These are phyloP conservation scores for Ifrita kowaldi DNA, from an alignment of 2,113 vertebrate genomes.

Conservation along the genomic window DNA sequence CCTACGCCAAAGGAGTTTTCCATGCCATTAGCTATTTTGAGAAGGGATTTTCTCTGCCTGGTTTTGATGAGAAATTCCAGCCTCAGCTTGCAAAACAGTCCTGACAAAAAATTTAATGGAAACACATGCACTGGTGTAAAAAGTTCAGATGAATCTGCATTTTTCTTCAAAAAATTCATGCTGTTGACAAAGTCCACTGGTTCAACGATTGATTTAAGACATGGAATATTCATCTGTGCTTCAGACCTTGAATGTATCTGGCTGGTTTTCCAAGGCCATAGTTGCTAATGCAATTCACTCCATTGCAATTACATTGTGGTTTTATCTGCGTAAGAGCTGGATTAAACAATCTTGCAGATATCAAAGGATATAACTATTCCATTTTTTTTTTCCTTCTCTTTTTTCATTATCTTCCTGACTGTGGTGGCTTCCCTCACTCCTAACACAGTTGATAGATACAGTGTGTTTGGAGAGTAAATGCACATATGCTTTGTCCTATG, in stretches of 20 bases:
- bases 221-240: not conserved
- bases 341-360: conserved; percentile 38
- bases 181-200: conserved; percentile 11
- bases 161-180: conserved; percentile 27
- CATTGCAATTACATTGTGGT: conserved; percentile 34
- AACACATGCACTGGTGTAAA: conserved; percentile 29
- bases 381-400: not conserved
- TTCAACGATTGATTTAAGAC: conserved; percentile 21
- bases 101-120: conserved; percentile 37
- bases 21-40: conserved; percentile 27
- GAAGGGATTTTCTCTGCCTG: conserved; percentile 22
- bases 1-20: conserved; percentile 20
- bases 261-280: conserved; percentile 33
- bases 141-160: conserved; percentile 34
- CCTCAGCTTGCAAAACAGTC: not conserved
- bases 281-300: conserved; percentile 19
- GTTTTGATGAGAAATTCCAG: conserved; percentile 49
- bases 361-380: not conserved
- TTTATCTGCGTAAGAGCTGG: conserved; percentile 19
- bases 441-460: not conserved
- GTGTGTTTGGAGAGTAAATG: not conserved
- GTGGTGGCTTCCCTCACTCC: not conserved
- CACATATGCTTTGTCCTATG: not conserved
- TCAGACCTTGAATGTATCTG: conserved; percentile 16
- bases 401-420: not conserved